A percentile compares a stretch with the other conserved stretches of the same genome.
These are phyloP conservation scores for Dryadula phaetusa DNA, from an alignment of 2,888 invertebrate genomes.

Conservation along the genomic window DNA sequence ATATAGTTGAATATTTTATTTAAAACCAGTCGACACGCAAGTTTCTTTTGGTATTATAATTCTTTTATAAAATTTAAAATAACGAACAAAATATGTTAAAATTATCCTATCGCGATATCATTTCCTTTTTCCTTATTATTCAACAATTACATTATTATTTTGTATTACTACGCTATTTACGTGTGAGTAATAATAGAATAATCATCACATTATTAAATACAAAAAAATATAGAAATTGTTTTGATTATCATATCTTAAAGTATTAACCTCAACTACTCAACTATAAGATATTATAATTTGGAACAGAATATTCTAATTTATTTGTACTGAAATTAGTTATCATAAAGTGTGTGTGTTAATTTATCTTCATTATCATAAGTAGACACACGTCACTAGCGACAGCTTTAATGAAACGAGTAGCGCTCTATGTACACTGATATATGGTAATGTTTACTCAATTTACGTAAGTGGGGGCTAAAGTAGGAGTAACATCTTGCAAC, in stretches of 20 bases:
- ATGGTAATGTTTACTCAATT: slow-evolving; percentile 16
- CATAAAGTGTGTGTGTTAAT: slow-evolving; percentile 14
- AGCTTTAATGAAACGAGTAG: slow-evolving; percentile 19
- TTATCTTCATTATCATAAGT: slow-evolving; percentile 36
- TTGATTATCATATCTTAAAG: no score
- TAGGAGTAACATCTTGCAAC: neutral
- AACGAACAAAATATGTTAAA: no score
- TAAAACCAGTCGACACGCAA: neutral
- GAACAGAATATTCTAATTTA: neutral
- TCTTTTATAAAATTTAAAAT: no score
- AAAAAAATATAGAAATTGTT: no score
- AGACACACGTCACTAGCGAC: slow-evolving; percentile 26
- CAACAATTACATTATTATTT: no score
- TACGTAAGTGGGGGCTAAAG: slow-evolving; percentile 1
- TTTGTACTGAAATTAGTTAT: slow-evolving; percentile 13
- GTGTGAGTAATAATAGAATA: no score
- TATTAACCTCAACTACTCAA: no score
- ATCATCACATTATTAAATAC: no score
- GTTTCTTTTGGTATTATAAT: no score
- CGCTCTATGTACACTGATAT: slow-evolving; percentile 7
- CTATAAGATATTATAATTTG: neutral
- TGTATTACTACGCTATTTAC: no score
- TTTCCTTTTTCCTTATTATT: no score
- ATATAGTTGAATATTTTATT: neutral
- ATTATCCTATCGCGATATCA: no score